Base-by-base conservation (phyloP, 1,140 invertebrate species). In the Branchinecta lindahli region DNA sequence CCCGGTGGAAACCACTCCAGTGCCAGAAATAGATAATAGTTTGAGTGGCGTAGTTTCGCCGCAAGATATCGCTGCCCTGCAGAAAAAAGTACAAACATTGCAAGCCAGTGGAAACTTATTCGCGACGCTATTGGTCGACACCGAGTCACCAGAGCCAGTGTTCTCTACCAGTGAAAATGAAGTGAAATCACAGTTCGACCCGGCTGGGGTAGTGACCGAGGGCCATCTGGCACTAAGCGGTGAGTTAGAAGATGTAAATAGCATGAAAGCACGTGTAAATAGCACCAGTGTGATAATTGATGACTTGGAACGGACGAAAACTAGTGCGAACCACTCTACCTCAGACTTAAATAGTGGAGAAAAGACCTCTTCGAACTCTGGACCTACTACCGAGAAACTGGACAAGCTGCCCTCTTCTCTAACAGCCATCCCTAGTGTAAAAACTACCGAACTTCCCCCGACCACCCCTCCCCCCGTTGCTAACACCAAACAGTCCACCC, bases 401-500 rank as follows among this genome's bases (percentile, higher is more conserved):
- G n/a, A 70, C 18, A 73, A 70, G 33, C 75, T 73, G 8, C 76
- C 73, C 18, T 74, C 72, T 7, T 21, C 66, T 21, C 0, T 33
- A 66, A 66, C 66, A 33, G 66, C 66, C 66, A 66, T 10, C 66
- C 44, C 20, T 33, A 33, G 10, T 33, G 8, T 8, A 20, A 66
- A 8, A 10, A 66, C 0, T 33, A 21, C 8, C 0, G 66, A 66
- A 8, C 0, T 66, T 10, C 20, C 8, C 8, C 2, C 44, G 45
- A n/a, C 44, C 33, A 61, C 76, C 20, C 75, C 77, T 15, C 73
- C 71, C 72, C 73, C 20, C 75, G 78, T 71, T 77, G 80, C 61
- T 82, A 84, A 12, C 82, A 83, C 15, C 76, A 82, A 33, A 80
- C 80, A n/a, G 79, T 45, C 44, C 67, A 44, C 15, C 67, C 18